Evolutionary conservation across 2,797 vertebrate species (phyloP).

Genomic region (Phalloptychus januarius): DNA sequence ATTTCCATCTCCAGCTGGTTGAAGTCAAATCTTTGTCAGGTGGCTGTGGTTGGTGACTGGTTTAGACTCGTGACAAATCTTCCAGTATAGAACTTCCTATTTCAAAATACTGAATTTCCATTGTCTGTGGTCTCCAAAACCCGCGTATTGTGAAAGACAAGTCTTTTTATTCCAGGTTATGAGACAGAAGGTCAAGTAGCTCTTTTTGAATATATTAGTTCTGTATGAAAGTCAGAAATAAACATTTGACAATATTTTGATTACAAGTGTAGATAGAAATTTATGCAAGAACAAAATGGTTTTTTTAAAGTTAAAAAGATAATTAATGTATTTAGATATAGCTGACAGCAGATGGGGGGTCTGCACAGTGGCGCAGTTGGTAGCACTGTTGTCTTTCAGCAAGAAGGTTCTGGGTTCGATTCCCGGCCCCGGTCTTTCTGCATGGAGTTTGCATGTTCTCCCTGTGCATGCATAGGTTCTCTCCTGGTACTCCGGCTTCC

Average conservation of each 20-base stretch:
- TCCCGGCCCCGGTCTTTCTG: too few relatives aligned
- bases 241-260: not conserved
- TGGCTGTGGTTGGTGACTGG: not conserved
- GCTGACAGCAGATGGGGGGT: not conserved
- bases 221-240: not conserved
- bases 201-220: not conserved
- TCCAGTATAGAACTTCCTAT: slow-evolving; percentile 37
- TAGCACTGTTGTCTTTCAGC: too few relatives aligned
- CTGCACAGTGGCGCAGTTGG: too few relatives aligned
- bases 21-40: not conserved
- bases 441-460: too few relatives aligned
- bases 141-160: slow-evolving; percentile 19
- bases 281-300: not conserved
- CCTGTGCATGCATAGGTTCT: too few relatives aligned
- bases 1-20: not conserved
- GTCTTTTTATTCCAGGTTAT: not conserved
- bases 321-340: not conserved
- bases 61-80: not conserved
- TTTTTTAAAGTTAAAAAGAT: not conserved
- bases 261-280: not conserved
- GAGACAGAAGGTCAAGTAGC: not conserved
- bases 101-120: slow-evolving; percentile 16
- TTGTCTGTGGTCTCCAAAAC: not conserved
- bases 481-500: too few relatives aligned
- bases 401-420: too few relatives aligned